Percentiles rank a stretch among this genome's conserved stretches.
Evolutionary conservation across 2,113 vertebrate species (phyloP).

Genomic region (Recurvirostra avosetta): DNA sequence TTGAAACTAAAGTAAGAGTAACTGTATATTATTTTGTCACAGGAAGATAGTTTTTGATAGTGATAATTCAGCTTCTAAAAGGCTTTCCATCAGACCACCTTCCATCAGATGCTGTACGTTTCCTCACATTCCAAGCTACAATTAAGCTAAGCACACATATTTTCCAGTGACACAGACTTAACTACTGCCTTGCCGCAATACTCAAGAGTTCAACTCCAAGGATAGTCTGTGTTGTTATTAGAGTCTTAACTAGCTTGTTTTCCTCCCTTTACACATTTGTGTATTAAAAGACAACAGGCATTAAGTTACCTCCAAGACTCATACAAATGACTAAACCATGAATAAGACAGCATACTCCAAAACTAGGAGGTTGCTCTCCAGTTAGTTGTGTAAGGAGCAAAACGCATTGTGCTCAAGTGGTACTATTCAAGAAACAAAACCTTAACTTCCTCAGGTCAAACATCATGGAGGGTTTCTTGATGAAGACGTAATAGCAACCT

Average conservation of each 20-base stretch:
- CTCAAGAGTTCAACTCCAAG: not conserved
- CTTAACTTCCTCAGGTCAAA: not conserved
- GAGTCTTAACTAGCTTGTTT: not conserved
- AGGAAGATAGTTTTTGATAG: not conserved
- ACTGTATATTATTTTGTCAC: not conserved
- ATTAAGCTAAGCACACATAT: not conserved
- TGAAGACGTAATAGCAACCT: not conserved
- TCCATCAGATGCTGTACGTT: not conserved
- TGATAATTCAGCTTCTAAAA: not conserved
- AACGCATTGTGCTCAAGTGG: not conserved
- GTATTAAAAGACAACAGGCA: not conserved
- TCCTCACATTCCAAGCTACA: not conserved
- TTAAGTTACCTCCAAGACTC: not conserved
- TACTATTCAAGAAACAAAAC: not conserved
- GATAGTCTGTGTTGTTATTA: not conserved
- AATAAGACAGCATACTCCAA: not conserved
- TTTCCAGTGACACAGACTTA: slow-evolving; percentile 26
- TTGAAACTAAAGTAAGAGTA: not conserved
- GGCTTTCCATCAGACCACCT: not conserved
- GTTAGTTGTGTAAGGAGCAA: not conserved
- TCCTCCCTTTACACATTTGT: not conserved
- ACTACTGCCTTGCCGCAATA: not conserved
- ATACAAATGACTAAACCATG: not conserved
- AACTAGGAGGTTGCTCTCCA: not conserved
- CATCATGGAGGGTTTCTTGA: not conserved